Evolutionary conservation across 2,113 vertebrate genomes (phyloP).

Genomic region (Callospermophilus lateralis): DNA sequence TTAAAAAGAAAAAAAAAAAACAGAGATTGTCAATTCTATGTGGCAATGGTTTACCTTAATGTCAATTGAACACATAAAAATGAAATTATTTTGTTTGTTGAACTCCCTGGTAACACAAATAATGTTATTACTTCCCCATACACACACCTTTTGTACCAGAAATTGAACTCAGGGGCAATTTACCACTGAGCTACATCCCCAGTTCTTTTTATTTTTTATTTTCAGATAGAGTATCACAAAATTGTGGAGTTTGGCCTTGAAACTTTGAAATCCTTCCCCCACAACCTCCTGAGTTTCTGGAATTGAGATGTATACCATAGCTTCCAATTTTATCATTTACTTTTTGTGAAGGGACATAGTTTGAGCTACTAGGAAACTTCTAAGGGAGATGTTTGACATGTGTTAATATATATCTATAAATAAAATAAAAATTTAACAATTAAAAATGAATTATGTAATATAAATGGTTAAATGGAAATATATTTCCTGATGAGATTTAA

Average conservation of each 20-base stretch:
- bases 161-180: too few relatives aligned
- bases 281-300: too few relatives aligned
- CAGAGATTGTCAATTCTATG: neutral
- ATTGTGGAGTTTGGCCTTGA: too few relatives aligned
- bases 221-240: too few relatives aligned
- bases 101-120: neutral
- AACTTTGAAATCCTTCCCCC: too few relatives aligned
- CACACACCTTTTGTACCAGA: neutral
- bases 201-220: too few relatives aligned
- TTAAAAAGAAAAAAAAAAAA: neutral
- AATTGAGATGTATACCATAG: too few relatives aligned
- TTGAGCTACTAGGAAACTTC: neutral
- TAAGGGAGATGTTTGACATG: neutral
- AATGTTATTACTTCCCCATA: neutral
- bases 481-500: neutral
- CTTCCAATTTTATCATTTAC: too few relatives aligned
- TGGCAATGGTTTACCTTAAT: neutral
- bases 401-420: neutral
- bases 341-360: too few relatives aligned
- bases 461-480: slow-evolving; percentile 1
- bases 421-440: slow-evolving; percentile 46
- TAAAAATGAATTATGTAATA: slow-evolving; percentile 54
- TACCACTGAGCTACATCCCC: too few relatives aligned
- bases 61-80: neutral
- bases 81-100: neutral